Evolutionary conservation across 2,797 vertebrate species (phyloP).

Genomic region (Leptoclinus maculatus): DNA sequence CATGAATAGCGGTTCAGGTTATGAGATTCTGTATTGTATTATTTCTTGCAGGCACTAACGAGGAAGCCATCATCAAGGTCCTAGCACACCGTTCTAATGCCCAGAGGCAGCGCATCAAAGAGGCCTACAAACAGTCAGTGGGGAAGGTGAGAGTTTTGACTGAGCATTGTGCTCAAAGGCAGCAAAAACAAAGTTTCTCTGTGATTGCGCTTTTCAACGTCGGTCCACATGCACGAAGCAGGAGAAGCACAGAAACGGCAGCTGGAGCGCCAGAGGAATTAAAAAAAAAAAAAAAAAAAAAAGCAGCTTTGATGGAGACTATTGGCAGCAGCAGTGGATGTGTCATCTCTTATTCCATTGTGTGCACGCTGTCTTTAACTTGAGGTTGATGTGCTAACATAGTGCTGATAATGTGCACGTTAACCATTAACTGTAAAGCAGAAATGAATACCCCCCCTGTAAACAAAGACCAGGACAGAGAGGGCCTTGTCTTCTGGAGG

Average conservation of each 20-base stretch:
- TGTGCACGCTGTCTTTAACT: not conserved
- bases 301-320: not conserved
- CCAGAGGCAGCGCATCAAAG: slow-evolving; percentile 94
- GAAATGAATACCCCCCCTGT: slow-evolving; percentile 22
- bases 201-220: not conserved
- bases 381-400: not conserved
- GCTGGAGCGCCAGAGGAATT: not conserved
- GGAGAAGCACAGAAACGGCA: not conserved
- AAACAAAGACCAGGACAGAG: slow-evolving; percentile 33
- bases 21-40: not conserved
- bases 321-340: not conserved
- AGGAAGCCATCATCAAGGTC: slow-evolving; percentile 86
- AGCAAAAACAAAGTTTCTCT: not conserved
- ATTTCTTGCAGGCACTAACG: slow-evolving; percentile 89
- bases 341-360: slow-evolving; percentile 11
- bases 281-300: slow-evolving; percentile 1
- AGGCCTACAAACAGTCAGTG: slow-evolving; percentile 87
- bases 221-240: slow-evolving; percentile 3
- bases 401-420: slow-evolving; percentile 42
- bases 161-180: not conserved
- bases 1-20: not conserved
- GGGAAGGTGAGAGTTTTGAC: slow-evolving; percentile 89
- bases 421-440: slow-evolving; percentile 68
- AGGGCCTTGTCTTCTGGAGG: slow-evolving; percentile 20
- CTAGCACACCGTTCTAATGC: slow-evolving; percentile 86